These are phyloP conservation scores for Lethrus apterus DNA, from an alignment of 1,140 invertebrate species.

Conservation along the genomic window DNA sequence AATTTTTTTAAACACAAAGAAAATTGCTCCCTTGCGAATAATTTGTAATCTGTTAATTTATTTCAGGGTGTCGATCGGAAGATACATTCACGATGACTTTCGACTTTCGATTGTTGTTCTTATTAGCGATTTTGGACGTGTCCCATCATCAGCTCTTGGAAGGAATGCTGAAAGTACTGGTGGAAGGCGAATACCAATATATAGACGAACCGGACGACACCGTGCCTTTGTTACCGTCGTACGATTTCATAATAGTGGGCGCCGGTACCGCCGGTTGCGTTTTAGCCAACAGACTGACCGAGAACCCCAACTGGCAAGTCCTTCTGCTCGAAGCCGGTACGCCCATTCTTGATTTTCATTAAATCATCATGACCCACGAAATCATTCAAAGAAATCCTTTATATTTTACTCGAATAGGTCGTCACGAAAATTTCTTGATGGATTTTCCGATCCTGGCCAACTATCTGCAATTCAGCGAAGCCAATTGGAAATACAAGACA, in stretches of 20 bases:
- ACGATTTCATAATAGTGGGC: slow-evolving; percentile 52
- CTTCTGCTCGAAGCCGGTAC: slow-evolving; percentile 54
- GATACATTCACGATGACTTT: neutral
- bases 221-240: slow-evolving; percentile 41
- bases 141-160: slow-evolving; percentile 28
- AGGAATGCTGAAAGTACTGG: slow-evolving; percentile 27
- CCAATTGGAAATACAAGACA: slow-evolving; percentile 55
- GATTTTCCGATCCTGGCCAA: slow-evolving; percentile 58
- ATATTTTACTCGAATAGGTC: slow-evolving; percentile 12
- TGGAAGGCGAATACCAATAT: slow-evolving; percentile 28
- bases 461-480: slow-evolving; percentile 51
- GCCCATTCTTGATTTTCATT: too few species aligned
- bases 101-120: neutral
- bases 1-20: too few species aligned
- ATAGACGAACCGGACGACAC: slow-evolving; percentile 26
- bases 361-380: neutral
- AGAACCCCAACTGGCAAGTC: slow-evolving; percentile 46
- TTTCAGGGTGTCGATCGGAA: slow-evolving; percentile 1
- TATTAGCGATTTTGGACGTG: neutral
- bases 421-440: slow-evolving; percentile 52
- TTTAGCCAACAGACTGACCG: slow-evolving; percentile 52
- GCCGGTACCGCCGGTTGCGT: slow-evolving; percentile 60
- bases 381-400: neutral
- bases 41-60: too few species aligned
- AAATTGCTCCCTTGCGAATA: too few species aligned